These are phyloP conservation scores for Aphis craccivora DNA, from an alignment of 1,140 invertebrate species.

Conservation along the genomic window DNA sequence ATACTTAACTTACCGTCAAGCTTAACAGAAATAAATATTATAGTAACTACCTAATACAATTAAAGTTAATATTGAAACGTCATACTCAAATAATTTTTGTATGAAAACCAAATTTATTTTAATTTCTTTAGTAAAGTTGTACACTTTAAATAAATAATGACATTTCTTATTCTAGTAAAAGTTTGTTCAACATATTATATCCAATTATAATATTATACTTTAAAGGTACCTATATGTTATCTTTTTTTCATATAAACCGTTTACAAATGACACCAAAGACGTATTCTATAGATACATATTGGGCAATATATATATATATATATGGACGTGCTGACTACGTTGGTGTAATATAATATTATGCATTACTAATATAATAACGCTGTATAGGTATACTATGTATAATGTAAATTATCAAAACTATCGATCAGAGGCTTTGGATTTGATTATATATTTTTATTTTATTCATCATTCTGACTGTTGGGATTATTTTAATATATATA, in stretches of 20 bases:
- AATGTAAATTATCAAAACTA: neutral
- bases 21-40: neutral
- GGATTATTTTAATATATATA: neutral
- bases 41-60: no score
- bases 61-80: neutral
- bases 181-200: no score
- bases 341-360: neutral
- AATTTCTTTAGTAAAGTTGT: no score
- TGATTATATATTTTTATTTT: slow-evolving; percentile 4
- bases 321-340: neutral
- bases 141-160: no score
- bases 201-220: no score
- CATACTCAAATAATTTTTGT: no score
- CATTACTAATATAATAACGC: neutral
- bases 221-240: neutral
- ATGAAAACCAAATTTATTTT: no score
- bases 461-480: neutral
- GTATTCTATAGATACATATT: neutral
- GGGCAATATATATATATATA: neutral
- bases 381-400: neutral
- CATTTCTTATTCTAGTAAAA: no score
- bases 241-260: neutral
- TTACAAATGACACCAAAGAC: no score
- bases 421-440: neutral
- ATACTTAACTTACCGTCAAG: neutral